phyloP scores from a whole-genome alignment of 2,888 invertebrate genomes.

The Sesia apiformis region DNA sequence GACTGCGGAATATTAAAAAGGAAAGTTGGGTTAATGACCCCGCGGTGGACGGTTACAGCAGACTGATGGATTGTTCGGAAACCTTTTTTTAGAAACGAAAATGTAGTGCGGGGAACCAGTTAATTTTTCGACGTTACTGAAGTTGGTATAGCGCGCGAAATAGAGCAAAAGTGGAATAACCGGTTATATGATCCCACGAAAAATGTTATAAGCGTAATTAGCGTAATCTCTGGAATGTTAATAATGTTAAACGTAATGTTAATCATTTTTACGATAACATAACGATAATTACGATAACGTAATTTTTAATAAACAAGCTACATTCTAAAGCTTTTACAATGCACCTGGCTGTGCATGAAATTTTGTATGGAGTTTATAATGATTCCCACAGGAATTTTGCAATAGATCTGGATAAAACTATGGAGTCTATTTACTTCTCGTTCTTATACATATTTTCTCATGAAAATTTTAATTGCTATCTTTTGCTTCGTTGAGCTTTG shows the following conservation, averaged over 20 bases:
- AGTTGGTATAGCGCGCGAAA: conserved; percentile 17
- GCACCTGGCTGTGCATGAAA: no score
- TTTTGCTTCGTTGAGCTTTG: no score
- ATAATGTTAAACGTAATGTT: no score
- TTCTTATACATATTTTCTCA: no score
- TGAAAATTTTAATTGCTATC: no score
- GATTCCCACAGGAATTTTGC: no score
- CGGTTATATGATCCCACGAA: background rate
- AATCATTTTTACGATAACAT: conserved; percentile 1
- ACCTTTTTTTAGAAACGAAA: conserved; percentile 50
- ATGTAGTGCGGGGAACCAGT: conserved; percentile 34
- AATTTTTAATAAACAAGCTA: conserved; percentile 16
- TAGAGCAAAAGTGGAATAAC: conserved; percentile 19
- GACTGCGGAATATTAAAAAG: conserved; percentile 51
- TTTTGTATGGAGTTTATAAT: no score
- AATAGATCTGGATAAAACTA: no score
- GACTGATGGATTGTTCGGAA: conserved; percentile 39
- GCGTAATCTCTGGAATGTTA: background rate
- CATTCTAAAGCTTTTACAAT: background rate
- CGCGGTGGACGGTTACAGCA: conserved; percentile 35
- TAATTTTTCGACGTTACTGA: conserved; percentile 24
- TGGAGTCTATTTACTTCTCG: no score
- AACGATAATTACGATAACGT: conserved; percentile 7
- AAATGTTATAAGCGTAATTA: background rate
- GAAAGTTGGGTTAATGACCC: conserved; percentile 60